Evolutionary conservation across 2,797 vertebrate species (phyloP).

Genomic region (Brachymystax lenok): DNA sequence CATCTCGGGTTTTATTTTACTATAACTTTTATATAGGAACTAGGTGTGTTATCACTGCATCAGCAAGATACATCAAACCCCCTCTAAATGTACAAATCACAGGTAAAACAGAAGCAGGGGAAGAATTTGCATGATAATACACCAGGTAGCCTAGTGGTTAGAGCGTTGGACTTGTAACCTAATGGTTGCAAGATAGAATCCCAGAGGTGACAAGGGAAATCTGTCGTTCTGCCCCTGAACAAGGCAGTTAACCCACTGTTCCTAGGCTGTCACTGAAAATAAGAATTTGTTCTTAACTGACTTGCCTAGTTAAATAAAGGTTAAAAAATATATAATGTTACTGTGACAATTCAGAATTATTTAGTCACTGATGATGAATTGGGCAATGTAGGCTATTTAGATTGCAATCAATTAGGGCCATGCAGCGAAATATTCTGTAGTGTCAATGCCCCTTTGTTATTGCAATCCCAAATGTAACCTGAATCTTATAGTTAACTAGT

Average conservation of each 20-base stretch:
- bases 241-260: too few relatives aligned
- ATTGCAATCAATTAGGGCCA: neutral
- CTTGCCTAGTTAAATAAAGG: too few relatives aligned
- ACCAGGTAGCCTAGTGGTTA: too few relatives aligned
- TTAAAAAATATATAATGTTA: too few relatives aligned
- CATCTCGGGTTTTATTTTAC: neutral
- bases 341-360: too few relatives aligned
- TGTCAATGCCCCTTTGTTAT: neutral
- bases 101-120: neutral
- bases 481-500: neutral
- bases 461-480: neutral
- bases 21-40: neutral
- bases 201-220: too few relatives aligned
- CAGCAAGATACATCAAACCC: neutral
- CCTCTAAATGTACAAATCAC: neutral
- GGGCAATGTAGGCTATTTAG: neutral
- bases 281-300: too few relatives aligned
- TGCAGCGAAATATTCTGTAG: neutral
- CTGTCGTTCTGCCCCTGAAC: too few relatives aligned
- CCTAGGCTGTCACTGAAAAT: too few relatives aligned
- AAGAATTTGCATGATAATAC: neutral
- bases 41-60: neutral
- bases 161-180: too few relatives aligned
- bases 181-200: too few relatives aligned
- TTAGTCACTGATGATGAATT: neutral